Conservation (phyloP, 2,888 invertebrate species). For the Sarcophaga carnaria region DNA sequence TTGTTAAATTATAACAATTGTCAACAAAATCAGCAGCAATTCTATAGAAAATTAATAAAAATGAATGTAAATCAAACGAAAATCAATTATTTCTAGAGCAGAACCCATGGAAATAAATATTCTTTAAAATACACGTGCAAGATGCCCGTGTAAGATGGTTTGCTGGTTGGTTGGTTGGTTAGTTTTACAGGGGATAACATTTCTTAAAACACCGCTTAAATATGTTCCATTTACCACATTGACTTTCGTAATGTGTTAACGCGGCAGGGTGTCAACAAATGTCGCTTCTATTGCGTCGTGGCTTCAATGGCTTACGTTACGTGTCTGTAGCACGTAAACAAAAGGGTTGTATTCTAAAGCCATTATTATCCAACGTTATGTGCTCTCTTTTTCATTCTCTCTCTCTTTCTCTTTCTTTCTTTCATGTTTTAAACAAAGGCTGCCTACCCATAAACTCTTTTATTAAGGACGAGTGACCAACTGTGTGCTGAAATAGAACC, state of each 20-base stretch:
- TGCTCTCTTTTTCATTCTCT: background rate
- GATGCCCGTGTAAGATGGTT: background rate
- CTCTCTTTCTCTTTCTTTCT: background rate
- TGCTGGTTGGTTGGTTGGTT: too few relatives aligned
- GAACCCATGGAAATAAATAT: constrained; percentile 21
- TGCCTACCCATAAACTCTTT: background rate
- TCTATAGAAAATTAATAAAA: constrained; percentile 17
- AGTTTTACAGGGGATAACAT: constrained; percentile 35
- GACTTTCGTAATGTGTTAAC: constrained; percentile 59
- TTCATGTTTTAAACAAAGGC: constrained; percentile 1
- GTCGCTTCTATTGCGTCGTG: constrained; percentile 5
- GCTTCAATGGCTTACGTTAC: background rate
- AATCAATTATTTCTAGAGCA: constrained; percentile 46
- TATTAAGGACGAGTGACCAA: constrained; percentile 11
- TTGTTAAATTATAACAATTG: constrained; percentile 35
- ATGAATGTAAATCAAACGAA: constrained; percentile 17
- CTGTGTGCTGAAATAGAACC: constrained; percentile 61
- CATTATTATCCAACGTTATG: constrained; percentile 47
- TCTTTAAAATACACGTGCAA: background rate
- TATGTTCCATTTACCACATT: constrained; percentile 59
- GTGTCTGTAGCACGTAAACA: constrained; percentile 8
- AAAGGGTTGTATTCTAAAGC: constrained; percentile 60
- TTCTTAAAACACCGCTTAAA: constrained; percentile 40
- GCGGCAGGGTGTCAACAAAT: constrained; percentile 46
- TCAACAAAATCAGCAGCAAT: constrained; percentile 41